Base-by-base conservation (phyloP, 2,888 invertebrate species). In the Dyspetes luteomarginatus region DNA sequence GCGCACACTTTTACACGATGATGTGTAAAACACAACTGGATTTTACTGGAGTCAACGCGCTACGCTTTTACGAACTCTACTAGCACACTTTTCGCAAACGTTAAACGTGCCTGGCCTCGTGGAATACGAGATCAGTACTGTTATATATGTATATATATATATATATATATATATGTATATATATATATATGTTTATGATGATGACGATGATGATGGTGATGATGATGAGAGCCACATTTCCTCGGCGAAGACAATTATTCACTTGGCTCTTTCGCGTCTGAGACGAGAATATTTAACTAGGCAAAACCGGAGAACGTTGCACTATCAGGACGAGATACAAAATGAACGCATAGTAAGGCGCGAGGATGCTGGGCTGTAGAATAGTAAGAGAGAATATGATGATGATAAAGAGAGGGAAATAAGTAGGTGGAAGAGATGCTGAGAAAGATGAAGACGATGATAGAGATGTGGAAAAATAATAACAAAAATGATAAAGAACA, bases 211-310 rank as follows among this genome's bases (percentile, higher is more conserved):
- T 41, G 41, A 43, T 41, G 19, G 17, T 64, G 45, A 43, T 48
- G 68, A 68, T 68, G 43, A 55, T 50, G 76, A 62, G 52, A 43
- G 52, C 52, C 7, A 26, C 62, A 62, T 64, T 48, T 79, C 28
- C 22, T 62, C 28, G 56, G 17, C 4, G 7, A 17, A 52, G 15
- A 43, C 75, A 65, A 73, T 67, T 72, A 67, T 72, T 72, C 60
- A 67, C 67, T 67, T 67, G 52, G 15, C 65, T 58, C 56, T 36
- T 12, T 55, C 69, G 50, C 71, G 50, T 72, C 71, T n/a, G 60
- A 7, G 1, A 4, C 0, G 7, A 43, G 3, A 12, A 41, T 43
- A 17, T 1, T 5, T 22, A 17, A 64, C 9, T 2, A 19, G 7
- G 17, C 1, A 22, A n/a, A 9, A 36, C 26, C 15, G 26, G 64